Evolutionary conservation across 1,140 invertebrate genomes (phyloP).

Genomic region (Nilaparvata lugens): DNA sequence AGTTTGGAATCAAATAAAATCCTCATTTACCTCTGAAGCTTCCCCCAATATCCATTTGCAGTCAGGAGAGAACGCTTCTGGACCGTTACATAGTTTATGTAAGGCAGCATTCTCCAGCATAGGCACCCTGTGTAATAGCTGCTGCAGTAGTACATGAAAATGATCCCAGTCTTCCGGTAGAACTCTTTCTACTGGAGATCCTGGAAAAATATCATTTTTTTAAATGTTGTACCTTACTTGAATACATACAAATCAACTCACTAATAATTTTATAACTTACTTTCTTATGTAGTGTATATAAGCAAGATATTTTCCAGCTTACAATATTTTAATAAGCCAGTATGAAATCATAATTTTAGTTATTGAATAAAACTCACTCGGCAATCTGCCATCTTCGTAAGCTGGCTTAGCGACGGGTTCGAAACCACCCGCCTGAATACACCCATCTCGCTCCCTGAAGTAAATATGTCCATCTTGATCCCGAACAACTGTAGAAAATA

Average conservation of each 20-base stretch:
- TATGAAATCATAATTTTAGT: too few species aligned
- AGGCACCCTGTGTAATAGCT: slow-evolving; percentile 77
- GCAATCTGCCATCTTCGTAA: slow-evolving; percentile 67
- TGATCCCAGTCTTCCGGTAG: slow-evolving; percentile 89
- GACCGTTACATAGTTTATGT: slow-evolving; percentile 72
- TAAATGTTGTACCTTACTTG: too few species aligned
- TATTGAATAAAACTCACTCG: slow-evolving; percentile 45
- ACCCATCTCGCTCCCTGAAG: slow-evolving; percentile 69
- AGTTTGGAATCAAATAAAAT: slow-evolving; percentile 9
- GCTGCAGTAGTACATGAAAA: slow-evolving; percentile 80
- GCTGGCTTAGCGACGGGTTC: slow-evolving; percentile 79
- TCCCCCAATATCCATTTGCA: slow-evolving; percentile 89
- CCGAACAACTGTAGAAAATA: slow-evolving; percentile 56
- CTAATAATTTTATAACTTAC: not conserved
- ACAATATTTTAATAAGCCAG: too few species aligned
- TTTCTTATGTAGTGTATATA: not conserved
- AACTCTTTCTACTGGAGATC: slow-evolving; percentile 44
- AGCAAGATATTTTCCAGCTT: not conserved
- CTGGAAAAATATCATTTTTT: slow-evolving; percentile 27
- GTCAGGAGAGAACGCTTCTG: slow-evolving; percentile 91
- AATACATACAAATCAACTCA: not conserved
- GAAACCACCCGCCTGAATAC: slow-evolving; percentile 76
- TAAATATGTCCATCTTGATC: slow-evolving; percentile 87
- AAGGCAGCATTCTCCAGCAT: slow-evolving; percentile 57
- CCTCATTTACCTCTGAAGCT: slow-evolving; percentile 66